phyloP scores from a whole-genome alignment of 2,113 vertebrate genomes.

The Pachypanchax playfairii region DNA sequence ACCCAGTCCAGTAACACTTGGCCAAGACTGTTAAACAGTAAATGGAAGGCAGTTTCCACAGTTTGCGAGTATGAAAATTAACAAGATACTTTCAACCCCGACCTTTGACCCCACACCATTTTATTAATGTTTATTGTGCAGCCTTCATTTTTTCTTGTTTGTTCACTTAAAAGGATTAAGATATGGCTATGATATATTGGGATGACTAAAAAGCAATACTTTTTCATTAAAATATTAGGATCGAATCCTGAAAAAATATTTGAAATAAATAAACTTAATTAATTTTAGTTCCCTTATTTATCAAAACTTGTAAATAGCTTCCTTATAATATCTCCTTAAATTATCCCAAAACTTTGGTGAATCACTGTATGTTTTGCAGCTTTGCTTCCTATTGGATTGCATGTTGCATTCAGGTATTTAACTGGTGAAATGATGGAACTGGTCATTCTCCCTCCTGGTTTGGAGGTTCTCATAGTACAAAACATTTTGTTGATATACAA shows the following conservation, averaged over 20 bases:
- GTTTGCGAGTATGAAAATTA: constrained; percentile 31
- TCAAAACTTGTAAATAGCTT: too few relatives aligned
- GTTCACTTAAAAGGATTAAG: neutral
- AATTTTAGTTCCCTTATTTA: too few relatives aligned
- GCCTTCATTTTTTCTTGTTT: neutral
- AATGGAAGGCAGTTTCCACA: constrained; percentile 12
- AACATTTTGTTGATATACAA: constrained; percentile 54
- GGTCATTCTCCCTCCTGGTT: too few relatives aligned
- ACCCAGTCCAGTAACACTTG: constrained; percentile 23
- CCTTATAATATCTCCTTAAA: too few relatives aligned
- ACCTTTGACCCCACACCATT: constrained; percentile 42
- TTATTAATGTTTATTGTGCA: constrained; percentile 16
- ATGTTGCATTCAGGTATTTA: too few relatives aligned
- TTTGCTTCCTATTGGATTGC: too few relatives aligned
- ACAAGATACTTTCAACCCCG: constrained; percentile 26
- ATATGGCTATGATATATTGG: neutral
- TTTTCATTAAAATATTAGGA: too few relatives aligned
- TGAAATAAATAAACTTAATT: too few relatives aligned
- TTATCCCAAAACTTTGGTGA: neutral
- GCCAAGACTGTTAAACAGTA: constrained; percentile 16
- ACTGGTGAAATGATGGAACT: too few relatives aligned
- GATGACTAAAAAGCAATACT: too few relatives aligned
- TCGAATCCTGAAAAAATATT: too few relatives aligned
- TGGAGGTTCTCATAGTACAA: too few relatives aligned
- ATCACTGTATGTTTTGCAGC: neutral